phyloP scores from a whole-genome alignment of 2,113 vertebrate species.

The Sylvicapra grimmia region DNA sequence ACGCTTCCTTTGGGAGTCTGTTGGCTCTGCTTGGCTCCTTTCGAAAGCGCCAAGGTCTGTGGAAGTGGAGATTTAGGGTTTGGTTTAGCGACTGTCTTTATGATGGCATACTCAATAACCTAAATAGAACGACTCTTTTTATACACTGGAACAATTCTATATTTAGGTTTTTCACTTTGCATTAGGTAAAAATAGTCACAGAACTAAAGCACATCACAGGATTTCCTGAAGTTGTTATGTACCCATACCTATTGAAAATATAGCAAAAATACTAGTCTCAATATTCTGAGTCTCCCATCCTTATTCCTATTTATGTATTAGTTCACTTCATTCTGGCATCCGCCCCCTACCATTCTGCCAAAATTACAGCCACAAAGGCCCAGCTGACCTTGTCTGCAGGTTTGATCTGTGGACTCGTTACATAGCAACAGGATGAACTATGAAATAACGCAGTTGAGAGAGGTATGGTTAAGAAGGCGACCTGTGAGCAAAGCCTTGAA shows the following conservation, averaged over 20 bases:
- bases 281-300: not conserved
- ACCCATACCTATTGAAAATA: not conserved
- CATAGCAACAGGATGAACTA: not conserved
- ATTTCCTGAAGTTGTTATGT: not conserved
- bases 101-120: not conserved
- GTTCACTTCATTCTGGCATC: not conserved
- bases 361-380: not conserved
- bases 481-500: not conserved
- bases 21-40: not conserved
- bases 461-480: not conserved
- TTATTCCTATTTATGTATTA: not conserved
- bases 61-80: not conserved
- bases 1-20: not conserved
- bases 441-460: not conserved
- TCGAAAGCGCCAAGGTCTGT: not conserved
- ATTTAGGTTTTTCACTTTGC: not conserved
- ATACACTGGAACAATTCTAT: not conserved
- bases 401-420: not conserved
- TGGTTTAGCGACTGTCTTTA: not conserved
- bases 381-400: not conserved
- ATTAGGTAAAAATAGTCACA: not conserved
- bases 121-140: not conserved
- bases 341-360: not conserved
- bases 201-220: not conserved
- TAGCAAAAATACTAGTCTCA: not conserved